These are phyloP conservation scores for Selene dorsalis DNA, from an alignment of 2,797 vertebrate species.

Conservation along the genomic window DNA sequence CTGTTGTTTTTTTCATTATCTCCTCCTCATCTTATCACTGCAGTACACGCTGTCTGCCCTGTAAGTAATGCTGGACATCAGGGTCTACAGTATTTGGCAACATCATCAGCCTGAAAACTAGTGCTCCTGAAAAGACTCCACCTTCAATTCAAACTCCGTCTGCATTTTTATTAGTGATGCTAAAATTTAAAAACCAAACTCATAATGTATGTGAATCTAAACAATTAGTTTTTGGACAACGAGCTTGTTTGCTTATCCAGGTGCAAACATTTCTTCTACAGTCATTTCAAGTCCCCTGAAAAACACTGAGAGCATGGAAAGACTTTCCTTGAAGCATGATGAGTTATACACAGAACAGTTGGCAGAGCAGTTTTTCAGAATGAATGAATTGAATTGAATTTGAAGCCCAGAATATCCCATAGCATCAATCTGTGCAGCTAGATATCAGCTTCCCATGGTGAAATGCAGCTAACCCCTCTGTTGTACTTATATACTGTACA, in stretches of 20 bases:
- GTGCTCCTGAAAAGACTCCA: background rate
- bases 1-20: background rate
- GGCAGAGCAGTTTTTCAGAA: background rate
- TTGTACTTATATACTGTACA: too few relatives aligned
- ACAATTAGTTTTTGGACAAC: background rate
- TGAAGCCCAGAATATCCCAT: too few relatives aligned
- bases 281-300: constrained; percentile 7
- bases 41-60: background rate
- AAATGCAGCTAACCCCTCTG: too few relatives aligned
- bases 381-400: too few relatives aligned
- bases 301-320: background rate
- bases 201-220: background rate
- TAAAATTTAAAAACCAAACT: background rate
- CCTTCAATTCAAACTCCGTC: background rate
- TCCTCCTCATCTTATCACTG: background rate
- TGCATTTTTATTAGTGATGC: background rate
- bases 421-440: too few relatives aligned
- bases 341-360: background rate
- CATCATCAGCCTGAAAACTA: background rate
- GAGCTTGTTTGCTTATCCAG: background rate
- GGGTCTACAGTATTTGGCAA: background rate
- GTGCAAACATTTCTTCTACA: constrained; percentile 22
- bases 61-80: background rate
- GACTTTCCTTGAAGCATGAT: background rate
- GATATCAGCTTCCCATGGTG: too few relatives aligned